These are phyloP conservation scores for Tetanocera ferruginea DNA, from an alignment of 2,888 invertebrate species.

Conservation along the genomic window DNA sequence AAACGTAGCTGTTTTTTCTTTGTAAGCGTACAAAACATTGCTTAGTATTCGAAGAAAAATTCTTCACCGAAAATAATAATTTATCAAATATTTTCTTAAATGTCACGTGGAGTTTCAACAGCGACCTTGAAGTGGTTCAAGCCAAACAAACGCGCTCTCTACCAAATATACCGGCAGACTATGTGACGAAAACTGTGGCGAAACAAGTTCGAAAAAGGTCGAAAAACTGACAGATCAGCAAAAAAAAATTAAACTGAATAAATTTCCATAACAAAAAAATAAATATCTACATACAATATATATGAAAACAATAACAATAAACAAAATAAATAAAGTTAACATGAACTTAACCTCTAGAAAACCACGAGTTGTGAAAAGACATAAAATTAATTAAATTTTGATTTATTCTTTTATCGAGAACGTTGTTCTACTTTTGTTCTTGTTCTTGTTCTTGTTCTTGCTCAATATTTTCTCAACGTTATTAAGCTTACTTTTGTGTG, in stretches of 20 bases:
- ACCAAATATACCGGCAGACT: neutral
- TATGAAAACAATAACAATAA: neutral
- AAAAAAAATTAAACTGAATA: neutral
- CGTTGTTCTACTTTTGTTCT: neutral
- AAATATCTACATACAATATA: neutral
- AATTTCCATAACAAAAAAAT: neutral
- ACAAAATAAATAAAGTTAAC: neutral
- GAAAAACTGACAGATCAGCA: neutral
- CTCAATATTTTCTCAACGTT: neutral
- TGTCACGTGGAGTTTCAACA: neutral
- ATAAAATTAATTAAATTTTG: neutral
- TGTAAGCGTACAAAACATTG: too few species aligned
- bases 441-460: neutral
- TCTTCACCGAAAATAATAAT: neutral
- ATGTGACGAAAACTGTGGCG: neutral
- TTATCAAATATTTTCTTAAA: neutral
- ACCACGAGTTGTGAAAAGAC: neutral
- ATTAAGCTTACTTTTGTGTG: too few species aligned
- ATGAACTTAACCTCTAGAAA: slow-evolving; percentile 1
- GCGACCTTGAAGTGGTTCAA: neutral
- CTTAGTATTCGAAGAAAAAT: too few species aligned
- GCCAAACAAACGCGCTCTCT: neutral
- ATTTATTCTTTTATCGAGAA: neutral
- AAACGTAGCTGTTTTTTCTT: too few species aligned
- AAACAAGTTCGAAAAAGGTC: slow-evolving; percentile 19